Percentiles rank a stretch among this genome's conserved stretches.
phyloP scores from a whole-genome alignment of 2,113 vertebrate genomes.

The Mesocricetus auratus region DNA sequence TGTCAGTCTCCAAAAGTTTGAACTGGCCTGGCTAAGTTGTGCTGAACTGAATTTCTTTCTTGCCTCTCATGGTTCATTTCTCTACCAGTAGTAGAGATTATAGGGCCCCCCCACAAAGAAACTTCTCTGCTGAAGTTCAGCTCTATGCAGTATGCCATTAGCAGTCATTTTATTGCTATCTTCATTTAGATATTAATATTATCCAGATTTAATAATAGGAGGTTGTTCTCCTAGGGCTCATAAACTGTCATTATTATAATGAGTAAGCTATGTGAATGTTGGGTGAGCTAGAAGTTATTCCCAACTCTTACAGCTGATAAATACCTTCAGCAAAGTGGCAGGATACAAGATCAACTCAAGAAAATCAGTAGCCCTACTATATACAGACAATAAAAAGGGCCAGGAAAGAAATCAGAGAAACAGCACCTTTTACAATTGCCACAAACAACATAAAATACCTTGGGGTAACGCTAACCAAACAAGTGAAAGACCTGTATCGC shows the following conservation, averaged over 20 bases:
- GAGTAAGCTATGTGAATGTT: conserved; percentile 13
- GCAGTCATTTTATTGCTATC: neutral
- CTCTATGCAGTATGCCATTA: neutral
- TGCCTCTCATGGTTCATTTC: neutral
- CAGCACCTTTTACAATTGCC: no score
- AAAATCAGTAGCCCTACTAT: no score
- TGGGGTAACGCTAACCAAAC: no score
- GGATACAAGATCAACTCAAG: no score
- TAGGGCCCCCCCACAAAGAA: neutral
- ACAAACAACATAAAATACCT: no score
- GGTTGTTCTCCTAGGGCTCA: neutral
- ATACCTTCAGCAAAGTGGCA: no score
- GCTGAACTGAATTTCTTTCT: neutral
- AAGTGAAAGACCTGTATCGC: no score
- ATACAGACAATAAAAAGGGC: no score
- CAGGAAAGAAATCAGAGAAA: no score
- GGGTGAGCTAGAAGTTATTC: conserved; percentile 11
- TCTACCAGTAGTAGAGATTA: neutral
- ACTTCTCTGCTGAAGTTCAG: neutral
- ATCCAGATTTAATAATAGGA: no score
- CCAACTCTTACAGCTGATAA: neutral
- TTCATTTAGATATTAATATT: no score
- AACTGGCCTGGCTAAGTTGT: neutral
- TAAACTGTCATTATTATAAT: neutral
- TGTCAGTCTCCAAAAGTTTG: neutral